Evolutionary conservation across 2,888 invertebrate species (phyloP), one percentile per base, ranked within the genome.

Genomic region (Stenodera caucasica): DNA sequence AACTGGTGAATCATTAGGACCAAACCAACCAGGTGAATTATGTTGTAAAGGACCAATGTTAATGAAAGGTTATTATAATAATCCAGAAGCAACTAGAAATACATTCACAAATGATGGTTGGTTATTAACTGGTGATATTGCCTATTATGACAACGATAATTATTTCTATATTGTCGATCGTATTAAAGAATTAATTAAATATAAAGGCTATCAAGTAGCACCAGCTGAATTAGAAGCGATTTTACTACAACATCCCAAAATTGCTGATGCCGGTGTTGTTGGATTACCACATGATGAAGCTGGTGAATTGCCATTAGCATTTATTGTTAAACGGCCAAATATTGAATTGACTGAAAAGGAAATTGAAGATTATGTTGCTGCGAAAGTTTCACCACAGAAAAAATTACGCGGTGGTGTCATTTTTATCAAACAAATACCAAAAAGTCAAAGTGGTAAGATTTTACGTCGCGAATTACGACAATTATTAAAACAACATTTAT

Each of bases 171-270:
- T 94, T 65, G 90, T 93, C 0, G 94, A 94, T 77, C 82, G 95
- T 62, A 81, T 93, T 15, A 95, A 95, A 77, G 94, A 94, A 75
- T 85, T 96, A 32, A 94, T 95, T 72, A 96, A 95, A 78, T 93
- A 92, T 74, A 94, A 94, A 78, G 93, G 89, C 30, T 90, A 87
- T 72, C 89, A 91, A 85, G 90, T 91, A 64, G 89, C 94, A 0
- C 94, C 94, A 2, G 93, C 94, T 0, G 94, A 94, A 80, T 79
- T 95, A 35, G 94, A 95, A 78, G 88, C 87, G 14, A 73, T 94
- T 52, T 78, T 95, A 40, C 80, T 92, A 55, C 86, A 86, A 37
- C 87, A 91, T 81, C 81, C 84, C 0, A 84, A 84, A 54, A 85
- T 95, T 53, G 84, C 85, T 55, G 93, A 94, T 74, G 89, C 86